These are phyloP conservation scores for Eumaeus atala DNA, from an alignment of 1,140 invertebrate species.

Conservation along the genomic window DNA sequence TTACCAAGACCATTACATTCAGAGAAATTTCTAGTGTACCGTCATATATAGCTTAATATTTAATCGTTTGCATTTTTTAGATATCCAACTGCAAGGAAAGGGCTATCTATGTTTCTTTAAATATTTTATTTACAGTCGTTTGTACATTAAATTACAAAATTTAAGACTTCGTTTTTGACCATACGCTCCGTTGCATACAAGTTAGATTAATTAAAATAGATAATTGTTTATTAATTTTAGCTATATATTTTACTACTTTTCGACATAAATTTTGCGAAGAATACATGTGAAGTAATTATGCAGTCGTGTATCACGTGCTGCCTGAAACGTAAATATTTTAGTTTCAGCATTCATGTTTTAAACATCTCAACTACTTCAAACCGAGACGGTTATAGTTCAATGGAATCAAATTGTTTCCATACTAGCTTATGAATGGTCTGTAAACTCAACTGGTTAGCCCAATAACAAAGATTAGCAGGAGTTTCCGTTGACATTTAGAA, in stretches of 20 bases:
- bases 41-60: not conserved
- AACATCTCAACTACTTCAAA: not conserved
- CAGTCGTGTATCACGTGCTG: not conserved
- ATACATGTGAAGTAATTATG: no score
- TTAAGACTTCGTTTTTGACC: no score
- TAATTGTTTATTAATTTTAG: no score
- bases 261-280: no score
- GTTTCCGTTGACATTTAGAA: slow-evolving; percentile 16
- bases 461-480: slow-evolving; percentile 18
- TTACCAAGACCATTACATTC: not conserved
- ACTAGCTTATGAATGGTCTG: slow-evolving; percentile 31
- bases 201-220: no score
- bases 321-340: slow-evolving; percentile 1
- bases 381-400: slow-evolving; percentile 4
- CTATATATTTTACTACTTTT: no score
- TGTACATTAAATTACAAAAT: no score
- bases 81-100: no score
- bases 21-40: not conserved
- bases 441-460: slow-evolving; percentile 26
- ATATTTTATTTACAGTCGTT: no score
- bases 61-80: no score
- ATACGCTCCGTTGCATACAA: no score
- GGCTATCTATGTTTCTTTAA: no score
- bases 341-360: not conserved
- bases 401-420: slow-evolving; percentile 22